A percentile compares a stretch with the other conserved stretches of the same genome.
phyloP scores from a whole-genome alignment of 2,113 vertebrate species.

The Gila orcuttii region DNA sequence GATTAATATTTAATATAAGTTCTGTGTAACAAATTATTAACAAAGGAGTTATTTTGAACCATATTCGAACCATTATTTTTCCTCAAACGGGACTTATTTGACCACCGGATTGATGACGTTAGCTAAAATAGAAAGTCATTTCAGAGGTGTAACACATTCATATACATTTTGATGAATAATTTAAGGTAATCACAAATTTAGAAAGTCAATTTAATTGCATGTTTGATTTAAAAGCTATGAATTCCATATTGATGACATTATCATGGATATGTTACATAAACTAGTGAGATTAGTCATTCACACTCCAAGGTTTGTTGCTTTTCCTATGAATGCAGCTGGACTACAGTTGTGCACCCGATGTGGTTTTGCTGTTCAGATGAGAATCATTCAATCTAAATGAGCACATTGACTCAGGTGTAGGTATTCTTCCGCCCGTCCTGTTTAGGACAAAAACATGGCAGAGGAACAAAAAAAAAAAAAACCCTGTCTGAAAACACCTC shows the following conservation, averaged over 20 bases:
- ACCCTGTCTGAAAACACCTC: conserved; percentile 45
- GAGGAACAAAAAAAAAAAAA: conserved; percentile 41
- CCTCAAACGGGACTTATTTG: not conserved
- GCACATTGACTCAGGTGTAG: conserved; percentile 39
- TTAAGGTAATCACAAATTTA: not conserved
- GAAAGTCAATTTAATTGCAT: not conserved
- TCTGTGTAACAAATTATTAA: too few relatives aligned
- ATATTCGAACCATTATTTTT: too few relatives aligned
- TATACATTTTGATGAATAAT: not conserved
- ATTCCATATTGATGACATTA: not conserved
- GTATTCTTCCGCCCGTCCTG: conserved; percentile 34
- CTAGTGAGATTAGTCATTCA: not conserved
- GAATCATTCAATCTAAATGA: conserved; percentile 38
- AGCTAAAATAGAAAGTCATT: not conserved
- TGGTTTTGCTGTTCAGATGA: conserved; percentile 5
- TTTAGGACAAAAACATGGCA: conserved; percentile 44
- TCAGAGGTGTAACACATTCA: not conserved
- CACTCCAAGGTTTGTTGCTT: too few relatives aligned
- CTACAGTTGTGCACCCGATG: not conserved
- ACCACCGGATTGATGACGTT: not conserved
- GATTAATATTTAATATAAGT: too few relatives aligned
- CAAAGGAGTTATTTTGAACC: too few relatives aligned
- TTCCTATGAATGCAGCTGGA: not conserved
- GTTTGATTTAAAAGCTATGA: not conserved
- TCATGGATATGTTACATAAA: not conserved